Base-by-base conservation (phyloP, 2,797 vertebrate species). In the Lindbergichthys nudifrons region DNA sequence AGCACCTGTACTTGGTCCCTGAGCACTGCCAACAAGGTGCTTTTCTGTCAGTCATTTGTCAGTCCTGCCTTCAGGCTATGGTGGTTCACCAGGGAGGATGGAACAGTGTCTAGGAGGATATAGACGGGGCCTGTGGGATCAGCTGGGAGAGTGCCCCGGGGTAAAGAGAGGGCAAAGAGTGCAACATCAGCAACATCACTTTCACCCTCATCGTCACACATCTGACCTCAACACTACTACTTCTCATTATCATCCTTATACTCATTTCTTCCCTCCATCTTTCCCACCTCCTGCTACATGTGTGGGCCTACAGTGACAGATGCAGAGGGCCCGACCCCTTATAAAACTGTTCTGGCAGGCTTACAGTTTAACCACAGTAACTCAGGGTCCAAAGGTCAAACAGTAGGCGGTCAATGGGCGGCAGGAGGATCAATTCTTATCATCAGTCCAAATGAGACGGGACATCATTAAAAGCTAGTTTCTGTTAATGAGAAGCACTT, bases 391-490 rank as follows among this genome's bases (percentile, higher is more conserved):
- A 86, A 72, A 88, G 90, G 91, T 91, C 91, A 91, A 84, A 68
- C 82, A 77, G 78, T 77, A 71, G 75, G 75, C 74, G 60, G 86
- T 72, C 85, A 86, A 65, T 61, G 65, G 65, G 45, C 65, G 11
- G 58, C 70, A 60, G 68, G n/a, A 1, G 66, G 84, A 92, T 94
- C 92, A 78, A 92, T 93, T 80, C 56, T 82, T 67, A 62, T 86
- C 86, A 84, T 89, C 77, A 57, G 66, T 89, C 88, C 89, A 88
- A 89, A 94, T 88, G 82, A 88, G 84, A 80, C 18, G 62, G 69
- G 82, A 93, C 91, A 89, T 92, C 88, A 93, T 93, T 92, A 93
- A 91, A 92, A 90, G 85, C 70, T 65, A 82, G 80, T 87, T 90
- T 88, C 54, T 79, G 86, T 90, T 90, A 91, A 93, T 90, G 88